Evolutionary conservation across 2,113 vertebrate species (phyloP).

Genomic region (Alethe diademata): DNA sequence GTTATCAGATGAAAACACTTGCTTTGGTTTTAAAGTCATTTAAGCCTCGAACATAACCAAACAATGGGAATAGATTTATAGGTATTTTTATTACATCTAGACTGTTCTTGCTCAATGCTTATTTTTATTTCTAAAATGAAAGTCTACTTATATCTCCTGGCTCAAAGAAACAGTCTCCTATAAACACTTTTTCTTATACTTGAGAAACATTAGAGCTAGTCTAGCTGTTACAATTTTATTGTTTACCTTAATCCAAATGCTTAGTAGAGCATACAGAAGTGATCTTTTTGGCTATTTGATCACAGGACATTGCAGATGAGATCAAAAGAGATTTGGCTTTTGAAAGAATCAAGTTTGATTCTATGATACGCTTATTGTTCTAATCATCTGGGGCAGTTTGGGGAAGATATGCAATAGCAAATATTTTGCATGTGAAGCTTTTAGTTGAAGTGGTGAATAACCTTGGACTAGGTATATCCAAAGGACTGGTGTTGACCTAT

Average conservation of each 20-base stretch:
- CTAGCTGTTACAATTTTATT: not conserved
- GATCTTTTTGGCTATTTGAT: not conserved
- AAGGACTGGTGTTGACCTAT: slow-evolving; percentile 19
- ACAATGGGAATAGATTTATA: not conserved
- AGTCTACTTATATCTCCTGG: not conserved
- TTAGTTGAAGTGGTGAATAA: slow-evolving; percentile 18
- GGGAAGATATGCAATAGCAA: not conserved
- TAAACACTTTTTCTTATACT: not conserved
- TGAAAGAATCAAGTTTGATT: not conserved
- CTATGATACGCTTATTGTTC: not conserved
- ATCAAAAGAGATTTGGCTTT: not conserved
- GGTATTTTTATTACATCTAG: not conserved
- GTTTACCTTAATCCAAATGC: not conserved
- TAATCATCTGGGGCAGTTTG: not conserved
- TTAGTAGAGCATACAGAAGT: not conserved
- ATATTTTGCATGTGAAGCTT: not conserved
- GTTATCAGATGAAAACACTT: not conserved
- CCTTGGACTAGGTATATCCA: not conserved
- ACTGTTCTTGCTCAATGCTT: not conserved
- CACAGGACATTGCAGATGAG: not conserved
- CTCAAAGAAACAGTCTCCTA: not conserved
- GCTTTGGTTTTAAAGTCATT: not conserved
- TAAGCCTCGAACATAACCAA: not conserved
- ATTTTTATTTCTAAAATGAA: not conserved
- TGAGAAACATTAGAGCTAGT: not conserved